A percentile compares a stretch with the other conserved stretches of the same genome.
Evolutionary conservation across 2,797 vertebrate species (phyloP).

Genomic region (Chrysocyon brachyurus): DNA sequence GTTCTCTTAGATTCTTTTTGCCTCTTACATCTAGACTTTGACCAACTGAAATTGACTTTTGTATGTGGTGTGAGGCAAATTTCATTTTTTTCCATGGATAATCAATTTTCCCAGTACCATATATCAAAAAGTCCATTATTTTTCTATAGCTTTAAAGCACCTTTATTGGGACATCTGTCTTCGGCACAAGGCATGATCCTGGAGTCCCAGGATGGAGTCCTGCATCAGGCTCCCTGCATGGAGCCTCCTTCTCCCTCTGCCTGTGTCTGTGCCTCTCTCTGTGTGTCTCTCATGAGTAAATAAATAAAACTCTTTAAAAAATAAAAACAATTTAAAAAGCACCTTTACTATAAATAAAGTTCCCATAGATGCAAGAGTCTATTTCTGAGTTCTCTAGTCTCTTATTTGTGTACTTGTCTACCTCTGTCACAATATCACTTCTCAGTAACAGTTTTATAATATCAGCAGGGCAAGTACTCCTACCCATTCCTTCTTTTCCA

Average conservation of each 20-base stretch:
- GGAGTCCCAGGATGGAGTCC: no score
- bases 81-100: background rate
- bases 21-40: background rate
- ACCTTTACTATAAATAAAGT: background rate
- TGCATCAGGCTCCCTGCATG: no score
- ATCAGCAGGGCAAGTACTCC: background rate
- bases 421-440: background rate
- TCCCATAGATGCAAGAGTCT: background rate
- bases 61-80: background rate
- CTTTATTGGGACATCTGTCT: no score
- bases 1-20: background rate
- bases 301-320: no score
- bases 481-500: background rate
- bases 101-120: background rate
- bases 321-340: no score
- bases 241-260: no score
- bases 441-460: background rate
- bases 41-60: background rate
- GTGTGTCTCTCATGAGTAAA: no score
- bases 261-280: no score
- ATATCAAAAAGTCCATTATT: background rate
- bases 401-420: background rate
- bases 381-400: background rate
- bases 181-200: no score
- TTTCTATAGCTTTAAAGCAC: slow-evolving; percentile 23